Evolutionary conservation across 2,888 invertebrate genomes (phyloP), one percentile per base, ranked within the genome.

Genomic region (Drosophila cognata): DNA sequence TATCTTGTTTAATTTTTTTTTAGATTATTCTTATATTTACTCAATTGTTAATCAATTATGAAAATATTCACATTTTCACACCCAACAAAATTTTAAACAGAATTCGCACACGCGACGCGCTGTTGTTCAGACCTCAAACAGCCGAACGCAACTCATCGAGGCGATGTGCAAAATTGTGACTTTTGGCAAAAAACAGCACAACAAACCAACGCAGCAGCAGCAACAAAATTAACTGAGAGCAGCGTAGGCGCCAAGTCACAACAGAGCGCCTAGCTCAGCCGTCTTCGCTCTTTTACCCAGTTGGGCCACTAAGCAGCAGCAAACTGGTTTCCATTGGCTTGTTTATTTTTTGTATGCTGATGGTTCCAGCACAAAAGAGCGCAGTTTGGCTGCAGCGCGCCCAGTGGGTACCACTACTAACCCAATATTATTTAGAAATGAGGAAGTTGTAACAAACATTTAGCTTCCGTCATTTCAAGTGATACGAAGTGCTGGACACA

Each of bases 111-210:
- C 38, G 50, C 72, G 74, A 51, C 36, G 71, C 77, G 85, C 76
- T 88, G 89, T 80, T 86, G 89, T 81, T 89, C 58, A 71, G 55
- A 71, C 78, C 70, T 66, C 88, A 61, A 89, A 53, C 83, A 78
- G 56, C 61, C 60, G 68, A 80, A 63, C 53, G 56, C 69, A 81
- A 86, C 85, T 85, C 83, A 82, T 53, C 78, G n/a, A 67, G 71
- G 75, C 74, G 76, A 61, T 89, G 85, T 89, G 85, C 88, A 82
- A 85, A 85, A 78, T 71, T 63, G 67, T 43, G 56, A 65, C 52
- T 68, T 84, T 85, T 85, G 85, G 90, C 81, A 71, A 53, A 84
- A 53, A 79, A 60, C 70, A 7, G 50, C 29, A 67, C 61, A 58
- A 63, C 50, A 63, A 63, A 59, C 55, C 48, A 63, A 71, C 52